Base-by-base conservation (phyloP, 2,888 invertebrate genomes). In the Melinopterus prodromus region DNA sequence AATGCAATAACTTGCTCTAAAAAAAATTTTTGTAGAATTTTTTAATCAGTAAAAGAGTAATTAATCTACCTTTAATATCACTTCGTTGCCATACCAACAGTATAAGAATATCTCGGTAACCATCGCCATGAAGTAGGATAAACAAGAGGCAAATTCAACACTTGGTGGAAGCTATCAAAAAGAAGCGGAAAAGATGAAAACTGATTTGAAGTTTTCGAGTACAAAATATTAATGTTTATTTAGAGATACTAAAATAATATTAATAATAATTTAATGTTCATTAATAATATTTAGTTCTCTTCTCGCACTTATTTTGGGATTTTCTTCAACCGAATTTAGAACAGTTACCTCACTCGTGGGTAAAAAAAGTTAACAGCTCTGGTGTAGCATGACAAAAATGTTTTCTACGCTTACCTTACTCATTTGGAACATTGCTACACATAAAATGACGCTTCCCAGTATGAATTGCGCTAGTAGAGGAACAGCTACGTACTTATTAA, bases 61-160 rank as follows among this genome's bases (percentile, higher is more conserved):
- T 26, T 37, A 12, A 38, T 74, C 83, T 85, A 92, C 92, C 90
- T 92, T 90, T 2, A 90, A 86, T 0, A 90, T 90, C 2, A 92
- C 89, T 85, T 92, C 91, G 84, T 92, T 92, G 12, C 92, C 92
- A 83, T 90, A 91, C 87, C 90, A 92, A 86, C 92, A 92, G 86
- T 91, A 92, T 1, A 92, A 86, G 82, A 90, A 90, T 83, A 91
- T 86, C 85, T 91, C 90, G 6, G 89, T 89, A 36, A 91, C 87
- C 84, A 91, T 91, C 84, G 91, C 91, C 78, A 86, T 84, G 75
- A 90, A 89, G 86, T 91, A 91, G 37, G 90, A 87, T 2, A 88
- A 85, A 89, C 90, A 90, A 12, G 91, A 91, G 1, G 89, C 88
- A 78, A 91, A 78, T 74, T 74, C 37, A 74, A n/a, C 74, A 35